These are phyloP conservation scores for Chaetodon auriga DNA, from an alignment of 2,113 vertebrate genomes.

Conservation along the genomic window DNA sequence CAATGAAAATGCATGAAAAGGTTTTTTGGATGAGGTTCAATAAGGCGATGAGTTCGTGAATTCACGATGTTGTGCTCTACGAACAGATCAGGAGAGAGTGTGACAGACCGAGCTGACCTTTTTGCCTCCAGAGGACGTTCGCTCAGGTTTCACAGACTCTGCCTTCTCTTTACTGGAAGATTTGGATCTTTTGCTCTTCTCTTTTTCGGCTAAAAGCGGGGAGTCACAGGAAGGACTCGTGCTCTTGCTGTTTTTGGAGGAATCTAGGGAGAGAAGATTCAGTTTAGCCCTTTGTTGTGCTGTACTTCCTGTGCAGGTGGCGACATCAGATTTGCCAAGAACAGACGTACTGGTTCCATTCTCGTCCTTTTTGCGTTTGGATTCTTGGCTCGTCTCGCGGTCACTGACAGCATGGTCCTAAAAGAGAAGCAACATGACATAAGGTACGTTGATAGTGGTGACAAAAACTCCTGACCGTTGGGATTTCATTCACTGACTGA, in stretches of 20 bases:
- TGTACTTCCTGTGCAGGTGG: background rate
- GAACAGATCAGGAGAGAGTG: background rate
- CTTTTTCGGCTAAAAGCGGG: constrained; percentile 92
- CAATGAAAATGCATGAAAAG: background rate
- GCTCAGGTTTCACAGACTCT: constrained; percentile 93
- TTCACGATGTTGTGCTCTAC: background rate
- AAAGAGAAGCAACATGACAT: background rate
- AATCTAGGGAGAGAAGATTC: constrained; percentile 79
- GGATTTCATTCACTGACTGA: background rate
- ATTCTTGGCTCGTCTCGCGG: constrained; percentile 88
- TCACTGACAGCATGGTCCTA: constrained; percentile 91
- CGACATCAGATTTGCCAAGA: background rate
- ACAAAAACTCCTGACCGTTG: background rate
- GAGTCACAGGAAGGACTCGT: constrained; percentile 95
- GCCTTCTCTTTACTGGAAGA: constrained; percentile 97
- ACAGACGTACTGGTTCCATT: constrained; percentile 91
- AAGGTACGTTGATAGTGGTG: background rate
- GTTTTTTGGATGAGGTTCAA: background rate
- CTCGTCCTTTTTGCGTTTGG: constrained; percentile 94
- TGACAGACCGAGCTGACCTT: constrained; percentile 81
- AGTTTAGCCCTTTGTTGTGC: background rate
- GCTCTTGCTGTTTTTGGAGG: constrained; percentile 95
- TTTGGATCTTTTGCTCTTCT: constrained; percentile 94
- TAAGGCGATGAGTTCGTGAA: background rate
- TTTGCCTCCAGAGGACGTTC: constrained; percentile 94